Conservation (phyloP, 2,888 invertebrate genomes). For the Calliphora vomitoria region DNA sequence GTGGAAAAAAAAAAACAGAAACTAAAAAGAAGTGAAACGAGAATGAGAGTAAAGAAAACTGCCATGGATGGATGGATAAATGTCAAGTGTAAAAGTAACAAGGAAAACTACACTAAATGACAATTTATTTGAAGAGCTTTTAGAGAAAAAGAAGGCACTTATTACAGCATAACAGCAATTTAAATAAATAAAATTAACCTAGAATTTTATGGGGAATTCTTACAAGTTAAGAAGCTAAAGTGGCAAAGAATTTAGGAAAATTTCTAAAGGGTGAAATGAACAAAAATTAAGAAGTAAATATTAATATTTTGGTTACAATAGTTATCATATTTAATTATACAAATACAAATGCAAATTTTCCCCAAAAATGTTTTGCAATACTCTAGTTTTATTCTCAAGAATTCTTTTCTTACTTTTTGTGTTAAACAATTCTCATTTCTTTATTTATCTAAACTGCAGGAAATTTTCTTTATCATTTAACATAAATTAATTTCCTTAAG, state of each 20-base stretch:
- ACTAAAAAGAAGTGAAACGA: background rate
- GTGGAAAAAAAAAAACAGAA: slow-evolving; percentile 40
- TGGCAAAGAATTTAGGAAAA: background rate
- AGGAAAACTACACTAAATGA: slow-evolving; percentile 77
- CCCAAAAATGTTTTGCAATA: no score
- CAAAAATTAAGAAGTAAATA: background rate
- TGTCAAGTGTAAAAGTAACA: slow-evolving; percentile 76
- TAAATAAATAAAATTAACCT: slow-evolving; percentile 29
- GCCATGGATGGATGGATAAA: slow-evolving; percentile 78
- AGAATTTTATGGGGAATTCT: background rate
- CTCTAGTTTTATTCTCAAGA: background rate
- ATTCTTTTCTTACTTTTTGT: background rate
- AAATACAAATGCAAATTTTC: no score
- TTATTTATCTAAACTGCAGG: background rate
- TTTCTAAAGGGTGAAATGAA: background rate
- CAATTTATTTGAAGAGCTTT: slow-evolving; percentile 75
- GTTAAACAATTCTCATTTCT: background rate
- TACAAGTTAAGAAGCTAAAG: background rate
- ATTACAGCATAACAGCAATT: background rate
- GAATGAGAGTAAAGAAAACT: slow-evolving; percentile 20
- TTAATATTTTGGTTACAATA: background rate
- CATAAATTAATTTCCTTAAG: slow-evolving; percentile 70
- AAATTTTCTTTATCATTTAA: slow-evolving; percentile 66
- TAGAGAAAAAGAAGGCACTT: background rate
- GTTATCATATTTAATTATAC: no score